phyloP scores from a whole-genome alignment of 2,797 vertebrate genomes.

The Amblyraja radiata region DNA sequence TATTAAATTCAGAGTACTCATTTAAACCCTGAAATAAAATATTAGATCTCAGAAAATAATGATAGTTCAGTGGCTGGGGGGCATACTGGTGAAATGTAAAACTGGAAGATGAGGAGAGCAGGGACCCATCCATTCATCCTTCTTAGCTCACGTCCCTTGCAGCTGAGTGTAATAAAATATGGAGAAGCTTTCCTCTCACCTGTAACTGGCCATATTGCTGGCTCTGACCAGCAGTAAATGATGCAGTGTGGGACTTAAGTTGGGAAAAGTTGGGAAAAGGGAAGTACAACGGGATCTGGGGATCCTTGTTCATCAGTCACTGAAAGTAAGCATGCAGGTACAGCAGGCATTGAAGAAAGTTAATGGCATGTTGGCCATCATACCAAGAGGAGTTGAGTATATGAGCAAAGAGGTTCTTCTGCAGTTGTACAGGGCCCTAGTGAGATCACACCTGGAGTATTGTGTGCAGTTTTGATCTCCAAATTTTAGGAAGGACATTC shows the following conservation, averaged over 20 bases:
- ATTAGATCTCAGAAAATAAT: slow-evolving; percentile 18
- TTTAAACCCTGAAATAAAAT: background rate
- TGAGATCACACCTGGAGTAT: too few species aligned
- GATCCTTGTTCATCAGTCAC: too few species aligned
- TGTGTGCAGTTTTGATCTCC: too few species aligned
- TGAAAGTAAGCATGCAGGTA: too few species aligned
- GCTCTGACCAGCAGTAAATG: background rate
- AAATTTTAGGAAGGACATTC: too few species aligned
- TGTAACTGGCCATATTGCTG: background rate
- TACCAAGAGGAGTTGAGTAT: too few species aligned
- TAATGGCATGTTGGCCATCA: too few species aligned
- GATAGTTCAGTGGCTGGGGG: background rate
- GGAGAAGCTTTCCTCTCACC: background rate
- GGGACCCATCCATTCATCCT: background rate
- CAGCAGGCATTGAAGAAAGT: too few species aligned
- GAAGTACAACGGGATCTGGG: too few species aligned
- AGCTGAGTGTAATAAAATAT: background rate
- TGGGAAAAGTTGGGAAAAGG: too few species aligned
- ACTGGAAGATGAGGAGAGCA: background rate
- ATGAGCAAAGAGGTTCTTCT: too few species aligned
- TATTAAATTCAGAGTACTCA: background rate
- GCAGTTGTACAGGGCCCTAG: too few species aligned
- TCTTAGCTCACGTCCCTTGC: background rate
- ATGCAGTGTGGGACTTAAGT: background rate
- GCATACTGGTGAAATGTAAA: background rate